Conservation (phyloP, 2,888 invertebrate species). For the Caenorhabditis sp. region DNA sequence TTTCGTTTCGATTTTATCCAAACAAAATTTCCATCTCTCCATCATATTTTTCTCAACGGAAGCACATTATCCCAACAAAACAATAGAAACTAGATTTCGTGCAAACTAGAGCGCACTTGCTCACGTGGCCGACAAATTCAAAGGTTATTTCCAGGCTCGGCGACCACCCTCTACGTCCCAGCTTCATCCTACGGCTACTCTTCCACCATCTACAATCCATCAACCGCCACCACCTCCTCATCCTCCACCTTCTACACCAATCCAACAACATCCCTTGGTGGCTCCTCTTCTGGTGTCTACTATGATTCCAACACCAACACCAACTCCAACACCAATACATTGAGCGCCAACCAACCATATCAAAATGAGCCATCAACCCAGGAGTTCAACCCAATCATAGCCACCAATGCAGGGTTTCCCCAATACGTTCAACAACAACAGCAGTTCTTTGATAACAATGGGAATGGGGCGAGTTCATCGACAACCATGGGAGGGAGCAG, state of each 20-base stretch:
- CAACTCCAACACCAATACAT: slow-evolving; percentile 18
- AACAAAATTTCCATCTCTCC: too few species aligned
- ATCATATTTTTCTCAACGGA: too few species aligned
- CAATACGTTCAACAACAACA: slow-evolving; percentile 3
- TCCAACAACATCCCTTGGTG: slow-evolving; percentile 5
- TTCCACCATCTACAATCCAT: slow-evolving; percentile 28
- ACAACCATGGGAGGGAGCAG: neutral
- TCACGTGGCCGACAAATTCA: too few species aligned
- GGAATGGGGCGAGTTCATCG: slow-evolving; percentile 4
- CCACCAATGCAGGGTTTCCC: slow-evolving; percentile 38
- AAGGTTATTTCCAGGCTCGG: slow-evolving; percentile 18
- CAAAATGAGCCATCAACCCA: slow-evolving; percentile 35
- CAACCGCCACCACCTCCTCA: slow-evolving; percentile 1
- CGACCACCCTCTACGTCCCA: slow-evolving; percentile 24
- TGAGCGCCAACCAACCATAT: too few species aligned
- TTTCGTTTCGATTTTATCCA: too few species aligned
- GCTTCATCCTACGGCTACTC: slow-evolving; percentile 22
- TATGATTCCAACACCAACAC: neutral
- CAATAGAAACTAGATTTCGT: too few species aligned
- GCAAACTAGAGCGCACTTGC: too few species aligned
- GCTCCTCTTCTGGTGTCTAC: neutral
- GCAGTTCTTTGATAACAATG: neutral
- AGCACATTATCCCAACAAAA: too few species aligned
- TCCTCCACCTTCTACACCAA: slow-evolving; percentile 12
- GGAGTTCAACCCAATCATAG: slow-evolving; percentile 31